phyloP scores from a whole-genome alignment of 64 coral and sea anemone species.

The Stylophora pistillata region DNA sequence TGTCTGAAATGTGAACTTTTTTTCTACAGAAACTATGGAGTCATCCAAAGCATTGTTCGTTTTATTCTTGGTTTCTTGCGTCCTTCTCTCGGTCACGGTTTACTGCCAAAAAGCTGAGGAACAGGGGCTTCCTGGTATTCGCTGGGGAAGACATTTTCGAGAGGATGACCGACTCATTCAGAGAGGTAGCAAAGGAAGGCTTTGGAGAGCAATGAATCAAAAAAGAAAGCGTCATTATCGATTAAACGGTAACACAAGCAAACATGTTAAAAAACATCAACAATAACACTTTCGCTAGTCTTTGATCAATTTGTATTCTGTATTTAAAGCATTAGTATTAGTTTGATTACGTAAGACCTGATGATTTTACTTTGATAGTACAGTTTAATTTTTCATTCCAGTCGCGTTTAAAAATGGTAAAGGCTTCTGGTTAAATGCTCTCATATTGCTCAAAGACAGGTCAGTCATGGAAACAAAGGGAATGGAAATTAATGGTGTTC shows the following conservation, averaged over 20 bases:
- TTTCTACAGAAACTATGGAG: not conserved
- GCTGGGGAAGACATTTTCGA: conserved; percentile 24
- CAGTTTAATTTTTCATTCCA: too few species aligned
- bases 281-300: not conserved
- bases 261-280: too few species aligned
- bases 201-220: conserved; percentile 18
- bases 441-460: too few species aligned
- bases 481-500: too few species aligned
- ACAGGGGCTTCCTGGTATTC: conserved; percentile 34
- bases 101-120: not conserved
- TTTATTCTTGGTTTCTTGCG: not conserved
- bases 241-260: not conserved
- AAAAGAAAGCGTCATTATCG: not conserved
- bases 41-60: not conserved
- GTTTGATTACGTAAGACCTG: too few species aligned
- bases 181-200: not conserved
- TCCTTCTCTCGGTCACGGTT: not conserved
- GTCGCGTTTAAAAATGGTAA: too few species aligned
- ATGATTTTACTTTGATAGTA: too few species aligned
- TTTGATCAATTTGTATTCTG: not conserved
- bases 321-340: too few species aligned
- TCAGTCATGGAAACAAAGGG: too few species aligned
- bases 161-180: not conserved
- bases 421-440: too few species aligned
- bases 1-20: not conserved